Evolutionary conservation across 1,140 invertebrate species (phyloP), one percentile per base, ranked within the genome.

Genomic region (Goniozus legneri): DNA sequence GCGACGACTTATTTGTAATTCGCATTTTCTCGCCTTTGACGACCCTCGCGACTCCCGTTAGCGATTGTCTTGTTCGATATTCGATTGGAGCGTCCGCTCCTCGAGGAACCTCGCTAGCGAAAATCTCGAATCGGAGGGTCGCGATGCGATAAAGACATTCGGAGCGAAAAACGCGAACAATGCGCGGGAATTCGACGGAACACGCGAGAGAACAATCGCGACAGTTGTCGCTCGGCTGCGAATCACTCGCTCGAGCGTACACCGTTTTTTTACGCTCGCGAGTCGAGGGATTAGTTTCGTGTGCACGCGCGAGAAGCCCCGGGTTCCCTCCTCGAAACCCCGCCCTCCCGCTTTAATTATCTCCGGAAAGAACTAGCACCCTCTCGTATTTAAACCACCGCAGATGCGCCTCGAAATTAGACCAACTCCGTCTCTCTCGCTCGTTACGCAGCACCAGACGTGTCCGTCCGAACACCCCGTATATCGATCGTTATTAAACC

Each of bases 361-460:
- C 47, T 41, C 14, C 30, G 15, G 27, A 47, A 58, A 52, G 48
- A 58, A 51, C 33, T 13, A 13, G 34, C 31, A 27, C 19, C 31
- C 22, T 34, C 45, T 49, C 37, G 31, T 21, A 44, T 52, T 48
- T 47, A 40, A 50, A 50, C 32, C 47, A 40, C 56, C 52, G 57
- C 57, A 60, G 57, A 60, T 60, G 57, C 52, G 57, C 38, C 44
- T 51, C 43, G 41, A 59, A 59, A 60, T 60, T 60, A 58, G 52
- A 59, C 57, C 52, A 43, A 30, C 52, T 47, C n/a, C 41, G 52
- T 58, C 56, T n/a, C n/a, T n/a, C n/a, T n/a, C n/a, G n/a, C n/a
- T n/a, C n/a, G n/a, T n/a, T n/a, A n/a, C n/a, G n/a, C n/a, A 58
- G 45, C 41, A 54, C 47, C 56, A 58, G 56, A 59, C 47, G 52